These are phyloP conservation scores for Hipposideros armiger DNA, from an alignment of 2,113 vertebrate genomes.

Conservation along the genomic window DNA sequence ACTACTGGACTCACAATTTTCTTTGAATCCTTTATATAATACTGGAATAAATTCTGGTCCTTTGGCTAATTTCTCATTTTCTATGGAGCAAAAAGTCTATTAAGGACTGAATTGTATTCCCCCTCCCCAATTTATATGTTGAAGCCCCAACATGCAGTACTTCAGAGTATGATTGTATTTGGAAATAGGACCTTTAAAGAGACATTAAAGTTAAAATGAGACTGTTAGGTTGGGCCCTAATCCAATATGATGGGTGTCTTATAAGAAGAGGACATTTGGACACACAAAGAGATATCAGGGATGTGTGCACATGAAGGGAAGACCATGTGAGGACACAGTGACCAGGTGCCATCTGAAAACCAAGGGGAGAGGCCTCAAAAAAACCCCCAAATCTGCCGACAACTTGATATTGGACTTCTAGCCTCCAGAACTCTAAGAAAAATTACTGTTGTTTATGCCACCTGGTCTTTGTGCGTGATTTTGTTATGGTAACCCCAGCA, in stretches of 20 bases:
- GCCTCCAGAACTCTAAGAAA: neutral
- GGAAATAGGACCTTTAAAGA: neutral
- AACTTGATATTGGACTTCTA: neutral
- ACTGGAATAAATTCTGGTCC: neutral
- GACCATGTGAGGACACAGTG: neutral
- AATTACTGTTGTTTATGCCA: neutral
- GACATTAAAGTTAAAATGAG: neutral
- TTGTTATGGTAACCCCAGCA: neutral
- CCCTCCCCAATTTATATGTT: neutral
- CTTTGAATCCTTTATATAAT: neutral
- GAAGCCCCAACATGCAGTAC: neutral
- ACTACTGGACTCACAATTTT: neutral
- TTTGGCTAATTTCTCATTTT: constrained; percentile 26
- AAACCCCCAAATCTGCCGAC: neutral
- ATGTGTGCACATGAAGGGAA: neutral
- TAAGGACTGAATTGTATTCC: neutral
- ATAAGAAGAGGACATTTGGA: neutral
- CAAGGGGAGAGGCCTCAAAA: neutral
- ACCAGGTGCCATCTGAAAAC: neutral
- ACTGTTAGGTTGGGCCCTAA: neutral
- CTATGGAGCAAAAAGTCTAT: neutral
- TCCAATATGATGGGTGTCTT: neutral
- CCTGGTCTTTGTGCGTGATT: neutral
- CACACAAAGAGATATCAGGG: neutral
- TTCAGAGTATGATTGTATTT: neutral